Percentiles rank a stretch among this genome's conserved stretches.
Evolutionary conservation across 1,140 invertebrate species (phyloP).

Genomic region (Drosophila tropicalis): DNA sequence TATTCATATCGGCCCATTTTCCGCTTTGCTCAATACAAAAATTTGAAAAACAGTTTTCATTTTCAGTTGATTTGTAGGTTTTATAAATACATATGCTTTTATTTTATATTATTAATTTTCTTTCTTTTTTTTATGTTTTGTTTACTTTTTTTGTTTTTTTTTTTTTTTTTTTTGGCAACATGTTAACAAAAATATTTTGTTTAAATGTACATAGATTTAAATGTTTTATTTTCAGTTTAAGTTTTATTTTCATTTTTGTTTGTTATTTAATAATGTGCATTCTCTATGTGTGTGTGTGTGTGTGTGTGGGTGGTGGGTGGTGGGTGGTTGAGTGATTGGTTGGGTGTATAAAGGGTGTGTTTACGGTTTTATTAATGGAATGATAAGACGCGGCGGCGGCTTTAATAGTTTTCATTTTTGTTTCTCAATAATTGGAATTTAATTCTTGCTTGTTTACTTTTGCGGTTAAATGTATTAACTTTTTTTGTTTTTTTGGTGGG

Average conservation of each 20-base stretch:
- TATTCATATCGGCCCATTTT: too few species aligned
- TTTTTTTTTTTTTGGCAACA: constrained; percentile 50
- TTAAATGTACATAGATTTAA: constrained; percentile 40
- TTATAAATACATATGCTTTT: constrained; percentile 24
- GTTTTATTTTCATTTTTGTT: background rate
- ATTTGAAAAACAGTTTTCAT: background rate
- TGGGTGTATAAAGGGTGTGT: background rate
- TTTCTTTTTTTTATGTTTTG: constrained; percentile 6
- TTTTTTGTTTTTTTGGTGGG: constrained; percentile 8
- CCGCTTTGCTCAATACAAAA: background rate
- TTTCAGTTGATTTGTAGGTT: background rate
- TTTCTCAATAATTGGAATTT: background rate
- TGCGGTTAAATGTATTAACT: constrained; percentile 21
- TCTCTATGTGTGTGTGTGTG: constrained; percentile 17
- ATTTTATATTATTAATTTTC: constrained; percentile 12
- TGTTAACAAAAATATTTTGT: constrained; percentile 66
- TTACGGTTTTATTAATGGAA: constrained; percentile 26
- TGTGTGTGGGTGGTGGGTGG: background rate
- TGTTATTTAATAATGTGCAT: constrained; percentile 12
- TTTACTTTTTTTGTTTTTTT: constrained; percentile 52
- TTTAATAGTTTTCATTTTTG: constrained; percentile 6
- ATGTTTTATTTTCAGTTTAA: constrained; percentile 12
- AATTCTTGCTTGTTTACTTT: background rate
- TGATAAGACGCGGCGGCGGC: constrained; percentile 23
- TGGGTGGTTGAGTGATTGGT: constrained; percentile 13